phyloP scores from a whole-genome alignment of 2,797 vertebrate species.

The Ctenopoma kingsleyae region DNA sequence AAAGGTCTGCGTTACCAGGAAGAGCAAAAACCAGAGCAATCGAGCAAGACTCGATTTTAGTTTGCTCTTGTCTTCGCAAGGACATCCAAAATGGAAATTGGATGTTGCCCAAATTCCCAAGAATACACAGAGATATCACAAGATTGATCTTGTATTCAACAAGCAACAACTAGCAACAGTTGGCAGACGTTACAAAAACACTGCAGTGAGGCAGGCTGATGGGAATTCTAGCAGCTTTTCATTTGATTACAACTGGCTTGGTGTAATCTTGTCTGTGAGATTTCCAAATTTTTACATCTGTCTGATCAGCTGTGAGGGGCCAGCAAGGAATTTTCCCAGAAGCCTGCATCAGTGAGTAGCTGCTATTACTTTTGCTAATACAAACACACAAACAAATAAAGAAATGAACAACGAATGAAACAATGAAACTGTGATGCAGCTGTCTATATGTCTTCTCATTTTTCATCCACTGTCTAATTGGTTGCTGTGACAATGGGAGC shows the following conservation, averaged over 20 bases:
- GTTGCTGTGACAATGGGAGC: slow-evolving; percentile 27
- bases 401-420: not conserved
- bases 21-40: not conserved
- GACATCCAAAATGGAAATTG: not conserved
- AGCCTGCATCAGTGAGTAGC: slow-evolving; percentile 33
- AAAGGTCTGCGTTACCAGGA: not conserved
- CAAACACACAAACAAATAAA: not conserved
- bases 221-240: slow-evolving; percentile 38
- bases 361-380: not conserved
- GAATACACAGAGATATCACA: slow-evolving; percentile 17
- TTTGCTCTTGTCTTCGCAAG: not conserved
- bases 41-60: not conserved
- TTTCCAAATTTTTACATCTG: slow-evolving; percentile 46
- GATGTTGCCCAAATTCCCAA: slow-evolving; percentile 7
- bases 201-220: not conserved
- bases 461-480: slow-evolving; percentile 50
- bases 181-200: slow-evolving; percentile 44
- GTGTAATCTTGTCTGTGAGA: slow-evolving; percentile 28
- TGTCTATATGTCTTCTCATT: not conserved
- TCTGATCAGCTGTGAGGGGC: slow-evolving; percentile 52
- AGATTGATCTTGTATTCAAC: slow-evolving; percentile 30
- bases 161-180: slow-evolving; percentile 37
- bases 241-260: slow-evolving; percentile 34
- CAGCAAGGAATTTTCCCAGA: slow-evolving; percentile 23
- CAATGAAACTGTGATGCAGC: not conserved